phyloP scores from a whole-genome alignment of 2,113 vertebrate species.

The Dermatemys mawii region DNA sequence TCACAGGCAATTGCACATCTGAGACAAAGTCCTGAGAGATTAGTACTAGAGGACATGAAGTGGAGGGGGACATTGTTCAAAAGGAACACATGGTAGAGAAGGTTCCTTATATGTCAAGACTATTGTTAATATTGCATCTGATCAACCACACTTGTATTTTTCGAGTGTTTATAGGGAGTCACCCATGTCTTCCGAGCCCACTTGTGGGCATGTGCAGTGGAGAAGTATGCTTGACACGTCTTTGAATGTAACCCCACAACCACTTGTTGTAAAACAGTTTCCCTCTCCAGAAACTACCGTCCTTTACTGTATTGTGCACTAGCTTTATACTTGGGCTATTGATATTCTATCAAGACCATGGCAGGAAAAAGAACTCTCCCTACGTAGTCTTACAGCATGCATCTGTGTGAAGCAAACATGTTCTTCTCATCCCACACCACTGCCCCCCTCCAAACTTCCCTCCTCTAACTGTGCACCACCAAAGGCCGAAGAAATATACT shows the following conservation, averaged over 20 bases:
- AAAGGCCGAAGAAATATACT: background rate
- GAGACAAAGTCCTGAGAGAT: background rate
- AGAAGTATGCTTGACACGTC: background rate
- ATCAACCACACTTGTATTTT: background rate
- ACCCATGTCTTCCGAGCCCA: background rate
- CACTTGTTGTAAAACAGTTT: background rate
- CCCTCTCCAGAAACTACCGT: background rate
- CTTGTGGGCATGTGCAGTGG: background rate
- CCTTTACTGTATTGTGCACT: background rate
- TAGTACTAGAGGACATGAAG: background rate
- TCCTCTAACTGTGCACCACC: background rate
- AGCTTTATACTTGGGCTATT: background rate
- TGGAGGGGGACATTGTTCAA: background rate
- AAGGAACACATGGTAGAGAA: too few species aligned
- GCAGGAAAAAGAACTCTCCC: background rate
- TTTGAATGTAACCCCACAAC: background rate
- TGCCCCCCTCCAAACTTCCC: background rate
- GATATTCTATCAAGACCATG: background rate
- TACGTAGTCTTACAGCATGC: background rate
- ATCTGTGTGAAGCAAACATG: background rate
- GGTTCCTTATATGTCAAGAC: background rate
- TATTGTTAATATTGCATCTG: background rate
- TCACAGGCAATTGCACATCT: accelerated
- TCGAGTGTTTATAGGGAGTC: background rate
- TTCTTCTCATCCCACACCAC: background rate